Evolutionary conservation across 2,888 invertebrate genomes (phyloP).

Genomic region (Dendrolimus houi): DNA sequence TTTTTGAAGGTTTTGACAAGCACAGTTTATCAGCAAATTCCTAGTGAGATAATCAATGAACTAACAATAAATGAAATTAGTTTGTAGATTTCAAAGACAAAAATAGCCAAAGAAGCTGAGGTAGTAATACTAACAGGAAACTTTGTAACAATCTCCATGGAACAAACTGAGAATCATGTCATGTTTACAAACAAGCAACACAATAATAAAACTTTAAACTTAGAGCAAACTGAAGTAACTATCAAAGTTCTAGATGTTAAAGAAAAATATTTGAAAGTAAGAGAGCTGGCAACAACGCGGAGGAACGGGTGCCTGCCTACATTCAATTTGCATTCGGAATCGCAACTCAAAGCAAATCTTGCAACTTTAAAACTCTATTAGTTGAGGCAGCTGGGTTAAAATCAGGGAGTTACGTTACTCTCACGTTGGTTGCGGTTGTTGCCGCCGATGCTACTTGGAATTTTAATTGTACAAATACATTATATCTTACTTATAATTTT

Average conservation of each 20-base stretch:
- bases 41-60: too few species aligned
- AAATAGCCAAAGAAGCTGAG: too few species aligned
- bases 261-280: not conserved
- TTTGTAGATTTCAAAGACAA: not conserved
- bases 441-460: not conserved
- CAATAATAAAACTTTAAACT: not conserved
- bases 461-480: not conserved
- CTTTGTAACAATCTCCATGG: too few species aligned
- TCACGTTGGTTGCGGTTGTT: not conserved
- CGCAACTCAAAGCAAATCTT: conserved; percentile 2
- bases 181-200: not conserved
- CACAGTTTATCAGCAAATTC: too few species aligned
- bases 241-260: not conserved
- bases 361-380: not conserved
- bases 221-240: not conserved
- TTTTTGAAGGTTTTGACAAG: too few species aligned
- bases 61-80: too few species aligned
- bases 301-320: conserved; percentile 6
- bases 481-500: too few species aligned
- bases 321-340: conserved; percentile 24
- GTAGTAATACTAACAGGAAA: too few species aligned
- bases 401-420: not conserved
- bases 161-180: not conserved
- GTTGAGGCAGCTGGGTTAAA: not conserved
- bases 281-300: not conserved